Evolutionary conservation across 2,113 vertebrate genomes (phyloP), one percentile per base, ranked within the genome.

Genomic region (Sarotherodon lohbergeri): DNA sequence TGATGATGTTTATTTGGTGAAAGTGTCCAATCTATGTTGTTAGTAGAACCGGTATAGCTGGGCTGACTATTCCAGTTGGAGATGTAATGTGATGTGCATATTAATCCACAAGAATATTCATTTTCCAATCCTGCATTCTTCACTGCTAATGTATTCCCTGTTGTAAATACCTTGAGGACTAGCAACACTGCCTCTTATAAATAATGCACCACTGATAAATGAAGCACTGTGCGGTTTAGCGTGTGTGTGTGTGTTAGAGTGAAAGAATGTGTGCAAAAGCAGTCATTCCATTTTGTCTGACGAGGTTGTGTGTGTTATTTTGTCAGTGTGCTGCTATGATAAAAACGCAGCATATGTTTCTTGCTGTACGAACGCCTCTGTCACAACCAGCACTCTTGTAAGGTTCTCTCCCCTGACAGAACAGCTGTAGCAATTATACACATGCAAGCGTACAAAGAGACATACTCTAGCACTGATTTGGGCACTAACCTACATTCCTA

Each of bases 171-270:
- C 92, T 93, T 78, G 87, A 93, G 93, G 88, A 94, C 83, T 73
- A 90, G 90, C 87, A 85, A 84, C 61, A 50, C 83, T 86, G 87
- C 85, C 43, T 78, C 90, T 91, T 88, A 94, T 95, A 91, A 93
- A 95, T 95, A 93, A 95, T 95, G 86, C 86, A 95, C 82, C 56
- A 66, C 78, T 91, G 92, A 93, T 94, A 91, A 93, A 95, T 94
- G 90, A 93, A 92, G 66, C 80, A 85, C 61, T 59, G 86, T 36
- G 39, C 6, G 22, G n/a, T 82, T 83, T 34, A 57, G 9, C 13
- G 5, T 80, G 22, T 16, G 9, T 34, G n/a, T 73, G 85, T 57
- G 81, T 32, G 48, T 41, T 56, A 81, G 46, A 78, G 46, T 52
- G 46, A 78, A 57, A 78, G 91, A 84, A 56, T 76, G 61, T 63